Conservation (phyloP, 2,797 vertebrate species). For the Lagorchestes hirsutus region DNA sequence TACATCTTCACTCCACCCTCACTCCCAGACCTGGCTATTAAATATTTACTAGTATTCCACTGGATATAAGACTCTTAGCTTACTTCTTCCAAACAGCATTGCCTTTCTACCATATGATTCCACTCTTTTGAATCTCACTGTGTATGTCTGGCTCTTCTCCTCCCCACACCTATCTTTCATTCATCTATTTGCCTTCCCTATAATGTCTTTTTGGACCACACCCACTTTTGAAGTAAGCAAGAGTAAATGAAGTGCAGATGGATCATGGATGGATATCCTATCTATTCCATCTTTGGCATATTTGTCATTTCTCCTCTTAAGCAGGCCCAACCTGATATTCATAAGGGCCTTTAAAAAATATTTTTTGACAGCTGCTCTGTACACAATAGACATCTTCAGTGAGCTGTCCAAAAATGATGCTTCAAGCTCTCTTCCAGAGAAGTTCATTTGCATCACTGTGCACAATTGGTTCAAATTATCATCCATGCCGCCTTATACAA, state of each 20-base stretch:
- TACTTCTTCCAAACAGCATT: neutral
- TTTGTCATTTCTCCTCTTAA: constrained; percentile 34
- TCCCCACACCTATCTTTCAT: neutral
- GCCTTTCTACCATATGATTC: neutral
- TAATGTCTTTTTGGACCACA: neutral
- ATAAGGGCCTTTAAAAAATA: neutral
- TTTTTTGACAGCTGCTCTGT: constrained; percentile 54
- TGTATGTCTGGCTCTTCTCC: neutral
- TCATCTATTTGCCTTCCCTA: neutral
- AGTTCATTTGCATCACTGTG: constrained; percentile 68
- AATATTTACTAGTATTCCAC: neutral
- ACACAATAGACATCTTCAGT: constrained; percentile 61
- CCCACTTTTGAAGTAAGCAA: neutral
- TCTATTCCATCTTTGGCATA: neutral
- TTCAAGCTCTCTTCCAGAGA: constrained; percentile 58
- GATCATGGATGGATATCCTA: neutral
- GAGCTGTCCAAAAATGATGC: constrained; percentile 69
- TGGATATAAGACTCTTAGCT: neutral
- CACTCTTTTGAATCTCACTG: neutral
- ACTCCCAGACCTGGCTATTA: neutral
- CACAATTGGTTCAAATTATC: constrained; percentile 70
- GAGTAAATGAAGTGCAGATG: neutral
- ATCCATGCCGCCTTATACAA: constrained; percentile 40
- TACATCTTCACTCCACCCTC: neutral
- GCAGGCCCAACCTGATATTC: constrained; percentile 8